phyloP scores from a whole-genome alignment of 1,140 invertebrate genomes.

The Armadillidium nasatum region DNA sequence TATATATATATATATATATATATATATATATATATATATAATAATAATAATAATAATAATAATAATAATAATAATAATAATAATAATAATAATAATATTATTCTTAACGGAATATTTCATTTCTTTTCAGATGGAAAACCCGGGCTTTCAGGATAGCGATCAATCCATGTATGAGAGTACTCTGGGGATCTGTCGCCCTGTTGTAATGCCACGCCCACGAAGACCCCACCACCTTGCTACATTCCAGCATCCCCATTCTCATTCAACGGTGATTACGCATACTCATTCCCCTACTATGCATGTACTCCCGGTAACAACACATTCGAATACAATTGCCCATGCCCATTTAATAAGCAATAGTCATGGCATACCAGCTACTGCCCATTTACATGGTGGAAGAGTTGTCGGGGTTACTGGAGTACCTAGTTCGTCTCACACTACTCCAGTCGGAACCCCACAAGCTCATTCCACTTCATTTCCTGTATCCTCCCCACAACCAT shows the following conservation, averaged over 20 bases:
- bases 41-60: too few species aligned
- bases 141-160: conserved; percentile 42
- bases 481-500: conserved; percentile 31
- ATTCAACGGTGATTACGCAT: background rate
- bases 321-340: background rate
- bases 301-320: background rate
- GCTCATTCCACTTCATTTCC: conserved; percentile 27
- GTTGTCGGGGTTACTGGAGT: conserved; percentile 37
- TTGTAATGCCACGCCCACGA: conserved; percentile 31
- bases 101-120: too few species aligned
- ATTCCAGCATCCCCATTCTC: conserved; percentile 38
- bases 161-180: conserved; percentile 42
- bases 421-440: conserved; percentile 22
- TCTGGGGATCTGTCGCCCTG: conserved; percentile 20
- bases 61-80: too few species aligned
- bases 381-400: conserved; percentile 36
- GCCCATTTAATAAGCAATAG: background rate
- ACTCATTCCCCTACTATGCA: background rate
- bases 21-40: too few species aligned
- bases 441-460: conserved; percentile 27
- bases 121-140: conserved; percentile 44
- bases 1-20: too few species aligned
- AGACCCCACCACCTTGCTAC: conserved; percentile 39
- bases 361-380: background rate
- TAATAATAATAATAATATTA: too few species aligned